A percentile compares a stretch with the other conserved stretches of the same genome.
phyloP scores from a whole-genome alignment of 2,113 vertebrate species.

The Ctenomys sociabilis region DNA sequence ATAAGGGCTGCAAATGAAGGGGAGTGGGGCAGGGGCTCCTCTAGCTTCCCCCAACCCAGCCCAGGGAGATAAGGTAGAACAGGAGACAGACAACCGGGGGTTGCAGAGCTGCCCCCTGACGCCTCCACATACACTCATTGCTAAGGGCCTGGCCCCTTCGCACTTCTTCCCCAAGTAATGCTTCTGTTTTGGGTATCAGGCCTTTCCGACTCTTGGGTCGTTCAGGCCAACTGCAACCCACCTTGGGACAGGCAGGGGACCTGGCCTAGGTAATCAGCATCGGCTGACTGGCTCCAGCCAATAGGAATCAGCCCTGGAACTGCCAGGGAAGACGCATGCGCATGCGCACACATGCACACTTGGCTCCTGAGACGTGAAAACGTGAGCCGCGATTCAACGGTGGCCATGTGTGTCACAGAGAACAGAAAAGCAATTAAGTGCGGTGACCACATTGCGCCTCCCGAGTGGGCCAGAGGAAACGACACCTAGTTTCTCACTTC shows the following conservation, averaged over 20 bases:
- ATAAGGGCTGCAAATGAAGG: neutral
- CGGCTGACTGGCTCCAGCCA: neutral
- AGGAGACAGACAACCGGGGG: neutral
- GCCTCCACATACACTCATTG: fast-evolving
- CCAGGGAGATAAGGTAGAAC: neutral
- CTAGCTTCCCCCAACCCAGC: neutral
- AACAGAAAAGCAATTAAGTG: fast-evolving
- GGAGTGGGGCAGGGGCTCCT: neutral
- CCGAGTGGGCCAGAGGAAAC: neutral
- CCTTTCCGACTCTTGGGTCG: neutral
- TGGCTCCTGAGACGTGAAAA: neutral
- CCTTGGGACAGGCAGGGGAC: neutral
- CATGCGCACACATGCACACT: neutral
- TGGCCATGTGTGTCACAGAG: neutral
- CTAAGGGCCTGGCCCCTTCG: neutral
- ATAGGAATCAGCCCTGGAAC: neutral
- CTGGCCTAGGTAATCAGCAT: neutral
- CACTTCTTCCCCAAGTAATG: neutral
- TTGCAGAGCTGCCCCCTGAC: neutral
- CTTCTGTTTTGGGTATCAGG: neutral
- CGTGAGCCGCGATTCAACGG: too few species aligned
- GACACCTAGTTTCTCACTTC: neutral
- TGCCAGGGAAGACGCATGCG: neutral
- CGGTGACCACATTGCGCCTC: neutral
- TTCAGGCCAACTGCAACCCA: too few species aligned